These are phyloP conservation scores for Agonopterix alstromeriana DNA, from an alignment of 2,888 invertebrate species.

Conservation along the genomic window DNA sequence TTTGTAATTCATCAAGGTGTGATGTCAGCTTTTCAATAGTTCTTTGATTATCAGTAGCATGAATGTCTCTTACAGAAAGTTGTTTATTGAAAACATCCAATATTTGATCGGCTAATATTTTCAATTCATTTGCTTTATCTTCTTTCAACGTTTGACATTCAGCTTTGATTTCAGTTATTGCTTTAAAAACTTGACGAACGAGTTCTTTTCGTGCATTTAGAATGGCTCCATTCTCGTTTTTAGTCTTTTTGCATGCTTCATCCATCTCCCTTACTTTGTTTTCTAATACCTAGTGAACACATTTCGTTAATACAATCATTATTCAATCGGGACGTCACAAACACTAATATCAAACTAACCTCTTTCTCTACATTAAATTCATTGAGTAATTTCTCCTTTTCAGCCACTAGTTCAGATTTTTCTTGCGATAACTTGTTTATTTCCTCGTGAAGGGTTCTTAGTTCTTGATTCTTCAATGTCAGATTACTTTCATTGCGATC, in stretches of 20 bases:
- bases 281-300: conserved; percentile 47
- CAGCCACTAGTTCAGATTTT: conserved; percentile 22
- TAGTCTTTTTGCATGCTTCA: conserved; percentile 21
- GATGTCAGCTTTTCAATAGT: conserved; percentile 30
- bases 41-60: conserved; percentile 24
- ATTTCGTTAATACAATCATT: conserved; percentile 16
- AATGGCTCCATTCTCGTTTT: conserved; percentile 22
- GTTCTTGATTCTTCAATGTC: conserved; percentile 42
- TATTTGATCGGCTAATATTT: conserved; percentile 32
- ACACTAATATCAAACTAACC: conserved; percentile 41
- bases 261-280: conserved; percentile 31
- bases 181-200: conserved; percentile 25
- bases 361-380: conserved; percentile 38
- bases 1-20: conserved; percentile 34
- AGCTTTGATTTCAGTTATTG: conserved; percentile 30
- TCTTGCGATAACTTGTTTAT: conserved; percentile 28
- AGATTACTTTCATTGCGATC: conserved; percentile 35
- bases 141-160: conserved; percentile 27
- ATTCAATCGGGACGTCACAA: conserved; percentile 21
- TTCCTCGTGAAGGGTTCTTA: conserved; percentile 39
- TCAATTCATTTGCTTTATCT: conserved; percentile 36
- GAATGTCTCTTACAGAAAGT: conserved; percentile 30
- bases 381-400: conserved; percentile 28
- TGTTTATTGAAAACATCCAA: conserved; percentile 24
- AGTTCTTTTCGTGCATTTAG: conserved; percentile 28